A percentile compares a stretch with the other conserved stretches of the same genome.
Conservation (phyloP, 1,140 invertebrate species). For the Drosophila nasuta region DNA sequence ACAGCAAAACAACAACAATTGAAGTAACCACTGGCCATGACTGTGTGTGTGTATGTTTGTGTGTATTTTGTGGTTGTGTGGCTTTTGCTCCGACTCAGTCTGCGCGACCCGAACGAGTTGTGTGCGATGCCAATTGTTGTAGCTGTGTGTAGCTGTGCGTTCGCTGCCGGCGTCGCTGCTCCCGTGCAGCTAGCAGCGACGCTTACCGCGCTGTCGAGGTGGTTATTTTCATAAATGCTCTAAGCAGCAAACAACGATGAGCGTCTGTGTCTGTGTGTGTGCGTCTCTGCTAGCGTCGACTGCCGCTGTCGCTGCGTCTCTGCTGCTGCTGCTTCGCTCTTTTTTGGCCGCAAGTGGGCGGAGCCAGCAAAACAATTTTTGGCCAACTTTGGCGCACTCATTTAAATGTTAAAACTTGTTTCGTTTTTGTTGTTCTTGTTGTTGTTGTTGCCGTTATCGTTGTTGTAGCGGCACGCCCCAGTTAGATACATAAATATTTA, state of each 20-base stretch:
- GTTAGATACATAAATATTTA: conserved; percentile 84
- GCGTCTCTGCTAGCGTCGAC: conserved; percentile 51
- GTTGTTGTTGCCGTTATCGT: conserved; percentile 37
- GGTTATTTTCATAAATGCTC: conserved; percentile 65
- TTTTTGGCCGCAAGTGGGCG: conserved; percentile 58
- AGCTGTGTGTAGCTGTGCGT: conserved; percentile 27
- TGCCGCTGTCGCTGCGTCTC: conserved; percentile 10
- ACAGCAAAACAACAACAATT: conserved; percentile 24
- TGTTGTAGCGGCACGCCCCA: conserved; percentile 79
- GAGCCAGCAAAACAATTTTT: conserved; percentile 73
- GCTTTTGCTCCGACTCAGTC: conserved; percentile 52
- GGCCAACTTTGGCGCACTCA: conserved; percentile 59
- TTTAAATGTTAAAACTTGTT: conserved; percentile 70
- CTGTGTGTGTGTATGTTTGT: conserved; percentile 2
- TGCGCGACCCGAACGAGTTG: conserved; percentile 73
- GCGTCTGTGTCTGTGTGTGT: conserved; percentile 20
- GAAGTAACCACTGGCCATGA: conserved; percentile 43
- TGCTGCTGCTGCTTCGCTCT: conserved; percentile 38
- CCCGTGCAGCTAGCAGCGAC: conserved; percentile 16
- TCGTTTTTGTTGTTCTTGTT: conserved; percentile 28
- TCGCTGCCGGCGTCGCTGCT: conserved; percentile 25
- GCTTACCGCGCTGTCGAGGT: conserved; percentile 42
- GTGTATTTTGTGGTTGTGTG: conserved; percentile 15
- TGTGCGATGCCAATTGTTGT: conserved; percentile 67
- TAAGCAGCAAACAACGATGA: conserved; percentile 45